Conservation (phyloP, 1,140 invertebrate genomes). For the Vanessa tameamea region DNA sequence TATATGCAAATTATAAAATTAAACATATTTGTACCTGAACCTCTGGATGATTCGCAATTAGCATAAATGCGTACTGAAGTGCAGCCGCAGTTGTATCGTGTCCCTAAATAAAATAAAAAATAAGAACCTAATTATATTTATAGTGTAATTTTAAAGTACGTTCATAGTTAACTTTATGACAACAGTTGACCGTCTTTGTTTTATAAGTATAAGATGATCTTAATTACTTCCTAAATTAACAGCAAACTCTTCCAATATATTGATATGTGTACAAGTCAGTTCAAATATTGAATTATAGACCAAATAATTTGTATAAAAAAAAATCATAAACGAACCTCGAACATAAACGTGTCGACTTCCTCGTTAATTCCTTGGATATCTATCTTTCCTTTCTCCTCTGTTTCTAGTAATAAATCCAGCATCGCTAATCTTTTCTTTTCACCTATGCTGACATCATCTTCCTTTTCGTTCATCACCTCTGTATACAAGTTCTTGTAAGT, state of each 20-base stretch:
- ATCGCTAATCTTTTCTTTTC: slow-evolving; percentile 86
- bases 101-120: slow-evolving; percentile 42
- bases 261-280: too few relatives aligned
- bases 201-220: too few relatives aligned
- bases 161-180: too few relatives aligned
- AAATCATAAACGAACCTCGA: slow-evolving; percentile 81
- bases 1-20: neutral
- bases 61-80: slow-evolving; percentile 85
- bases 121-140: too few relatives aligned
- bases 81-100: slow-evolving; percentile 90
- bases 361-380: slow-evolving; percentile 83
- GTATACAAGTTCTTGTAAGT: slow-evolving; percentile 5
- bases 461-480: slow-evolving; percentile 26
- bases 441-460: slow-evolving; percentile 41
- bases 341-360: slow-evolving; percentile 90
- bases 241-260: too few relatives aligned
- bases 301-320: neutral
- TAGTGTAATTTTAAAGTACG: too few relatives aligned
- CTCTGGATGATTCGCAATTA: slow-evolving; percentile 83
- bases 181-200: too few relatives aligned
- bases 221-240: too few relatives aligned
- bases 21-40: slow-evolving; percentile 77
- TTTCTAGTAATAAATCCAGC: slow-evolving; percentile 88
- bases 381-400: slow-evolving; percentile 79
- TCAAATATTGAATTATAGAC: neutral